Evolutionary conservation across 2,113 vertebrate genomes (phyloP).

Genomic region (Nesogale talazaci): DNA sequence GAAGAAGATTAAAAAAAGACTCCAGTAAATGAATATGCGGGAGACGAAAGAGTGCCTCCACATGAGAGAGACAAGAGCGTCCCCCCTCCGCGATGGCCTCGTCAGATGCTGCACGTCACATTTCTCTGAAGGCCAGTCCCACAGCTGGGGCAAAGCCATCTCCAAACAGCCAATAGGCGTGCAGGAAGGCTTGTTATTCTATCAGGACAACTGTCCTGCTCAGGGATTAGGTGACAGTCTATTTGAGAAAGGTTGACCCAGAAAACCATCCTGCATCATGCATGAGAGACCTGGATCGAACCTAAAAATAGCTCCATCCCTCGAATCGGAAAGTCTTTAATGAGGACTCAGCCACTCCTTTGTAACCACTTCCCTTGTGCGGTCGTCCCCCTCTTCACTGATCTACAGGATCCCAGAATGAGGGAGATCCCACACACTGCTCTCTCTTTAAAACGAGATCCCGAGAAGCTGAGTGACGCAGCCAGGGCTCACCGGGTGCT

Average conservation of each 20-base stretch:
- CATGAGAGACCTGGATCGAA: constrained; percentile 68
- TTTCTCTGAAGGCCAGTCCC: not conserved
- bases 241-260: constrained; percentile 76
- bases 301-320: constrained; percentile 58
- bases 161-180: constrained; percentile 44
- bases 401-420: not conserved
- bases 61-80: not conserved
- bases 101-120: not conserved
- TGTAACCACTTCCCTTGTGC: not conserved
- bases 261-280: constrained; percentile 73
- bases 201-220: not conserved
- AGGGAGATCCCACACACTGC: not conserved
- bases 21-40: not conserved
- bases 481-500: not conserved
- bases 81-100: not conserved
- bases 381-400: not conserved
- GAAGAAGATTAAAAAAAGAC: not conserved
- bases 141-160: not conserved
- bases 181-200: constrained; percentile 1
- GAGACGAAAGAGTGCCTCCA: not conserved
- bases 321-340: not conserved
- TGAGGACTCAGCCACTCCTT: constrained; percentile 1
- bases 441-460: constrained; percentile 36
- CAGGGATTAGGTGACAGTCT: constrained; percentile 65
- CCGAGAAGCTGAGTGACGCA: not conserved